phyloP scores from a whole-genome alignment of 2,888 invertebrate genomes.

The Cepaea hortensis region DNA sequence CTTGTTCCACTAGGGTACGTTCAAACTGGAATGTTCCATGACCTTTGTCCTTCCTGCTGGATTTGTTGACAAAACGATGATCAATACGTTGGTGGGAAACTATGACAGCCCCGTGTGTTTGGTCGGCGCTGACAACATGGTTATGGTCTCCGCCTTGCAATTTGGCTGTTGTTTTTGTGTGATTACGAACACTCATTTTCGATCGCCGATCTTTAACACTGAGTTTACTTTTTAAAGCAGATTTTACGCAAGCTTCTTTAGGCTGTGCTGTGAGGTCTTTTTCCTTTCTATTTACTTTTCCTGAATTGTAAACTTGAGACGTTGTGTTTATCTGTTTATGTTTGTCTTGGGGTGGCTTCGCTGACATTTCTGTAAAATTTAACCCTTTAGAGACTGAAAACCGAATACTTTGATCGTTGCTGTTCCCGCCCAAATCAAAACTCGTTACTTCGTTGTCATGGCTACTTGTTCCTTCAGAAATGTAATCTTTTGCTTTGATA shows the following conservation, averaged over 20 bases:
- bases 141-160: neutral
- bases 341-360: too few species aligned
- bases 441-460: too few species aligned
- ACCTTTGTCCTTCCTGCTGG: neutral
- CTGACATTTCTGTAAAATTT: too few species aligned
- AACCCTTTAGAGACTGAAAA: too few species aligned
- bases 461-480: too few species aligned
- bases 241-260: neutral
- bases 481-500: neutral
- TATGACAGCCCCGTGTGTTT: neutral
- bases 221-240: neutral
- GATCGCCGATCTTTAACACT: neutral
- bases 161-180: neutral
- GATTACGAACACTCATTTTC: neutral
- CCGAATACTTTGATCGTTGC: too few species aligned
- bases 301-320: too few species aligned
- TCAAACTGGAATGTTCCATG: neutral
- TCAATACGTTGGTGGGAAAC: neutral
- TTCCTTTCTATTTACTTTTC: neutral
- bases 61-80: constrained; percentile 15
- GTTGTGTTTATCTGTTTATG: too few species aligned
- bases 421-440: too few species aligned
- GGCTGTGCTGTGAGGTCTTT: neutral
- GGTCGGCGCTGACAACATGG: neutral
- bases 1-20: neutral